Conservation (phyloP, 2,113 vertebrate genomes). For the Alligator sinensis region DNA sequence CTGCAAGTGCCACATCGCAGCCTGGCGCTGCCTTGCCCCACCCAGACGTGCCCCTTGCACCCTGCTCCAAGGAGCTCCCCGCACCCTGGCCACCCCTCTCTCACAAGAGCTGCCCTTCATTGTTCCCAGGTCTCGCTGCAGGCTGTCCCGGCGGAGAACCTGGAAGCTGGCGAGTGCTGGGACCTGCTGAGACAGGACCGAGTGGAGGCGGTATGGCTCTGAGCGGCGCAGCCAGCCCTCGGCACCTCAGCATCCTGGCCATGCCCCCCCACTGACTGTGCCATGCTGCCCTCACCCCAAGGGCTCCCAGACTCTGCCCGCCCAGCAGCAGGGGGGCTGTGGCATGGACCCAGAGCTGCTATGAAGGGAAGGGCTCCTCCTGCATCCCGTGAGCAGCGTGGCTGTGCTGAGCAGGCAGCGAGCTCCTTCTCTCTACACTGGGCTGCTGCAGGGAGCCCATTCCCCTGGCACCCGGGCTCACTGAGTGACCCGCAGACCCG, state of each 20-base stretch:
- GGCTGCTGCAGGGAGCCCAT: not conserved
- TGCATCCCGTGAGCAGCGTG: too few species aligned
- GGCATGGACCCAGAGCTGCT: not conserved
- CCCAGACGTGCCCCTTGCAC: too few species aligned
- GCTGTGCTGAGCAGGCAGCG: too few species aligned
- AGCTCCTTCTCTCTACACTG: too few species aligned
- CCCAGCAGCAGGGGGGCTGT: not conserved
- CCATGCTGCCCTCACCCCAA: not conserved
- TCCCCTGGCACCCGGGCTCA: accelerated
- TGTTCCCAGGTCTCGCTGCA: conserved; percentile 49
- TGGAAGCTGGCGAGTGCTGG: not conserved
- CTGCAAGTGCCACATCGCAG: too few species aligned
- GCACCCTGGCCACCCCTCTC: accelerated
- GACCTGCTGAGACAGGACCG: conserved; percentile 56
- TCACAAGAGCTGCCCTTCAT: not conserved
- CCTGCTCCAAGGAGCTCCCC: accelerated
- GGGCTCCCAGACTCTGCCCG: not conserved
- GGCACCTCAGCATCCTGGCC: accelerated
- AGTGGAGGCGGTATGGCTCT: conserved; percentile 31
- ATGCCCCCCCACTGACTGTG: accelerated
- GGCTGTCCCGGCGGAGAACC: not conserved
- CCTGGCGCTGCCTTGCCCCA: too few species aligned
- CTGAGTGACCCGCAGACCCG: not conserved
- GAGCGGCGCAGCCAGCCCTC: not conserved
- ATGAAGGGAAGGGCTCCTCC: not conserved